Percentiles rank a stretch among this genome's conserved stretches.
phyloP scores from a whole-genome alignment of 2,888 invertebrate species.

The Lasioglossum vierecki region DNA sequence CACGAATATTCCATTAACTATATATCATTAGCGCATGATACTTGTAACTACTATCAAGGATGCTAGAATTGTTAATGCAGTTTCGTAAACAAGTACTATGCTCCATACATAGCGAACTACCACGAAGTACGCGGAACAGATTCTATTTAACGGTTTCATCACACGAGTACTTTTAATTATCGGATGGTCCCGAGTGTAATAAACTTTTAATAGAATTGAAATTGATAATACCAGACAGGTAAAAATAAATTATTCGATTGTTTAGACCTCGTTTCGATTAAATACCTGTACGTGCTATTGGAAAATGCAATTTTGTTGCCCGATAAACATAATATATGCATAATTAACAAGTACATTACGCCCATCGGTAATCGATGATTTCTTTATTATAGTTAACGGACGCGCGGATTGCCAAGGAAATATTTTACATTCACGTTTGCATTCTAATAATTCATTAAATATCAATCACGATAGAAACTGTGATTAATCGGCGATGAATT shows the following conservation, averaged over 20 bases:
- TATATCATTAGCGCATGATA: slow-evolving; percentile 43
- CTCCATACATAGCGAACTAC: neutral
- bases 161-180: neutral
- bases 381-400: neutral
- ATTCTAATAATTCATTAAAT: neutral
- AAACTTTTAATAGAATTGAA: neutral
- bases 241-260: neutral
- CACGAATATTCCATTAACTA: slow-evolving; percentile 54
- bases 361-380: neutral
- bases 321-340: neutral
- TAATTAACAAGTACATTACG: neutral
- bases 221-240: neutral
- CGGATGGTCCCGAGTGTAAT: no score
- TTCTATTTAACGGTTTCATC: neutral
- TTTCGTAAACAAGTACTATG: slow-evolving; percentile 14
- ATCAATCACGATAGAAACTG: neutral
- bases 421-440: neutral
- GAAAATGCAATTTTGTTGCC: neutral
- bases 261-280: no score
- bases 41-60: slow-evolving; percentile 36
- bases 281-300: neutral
- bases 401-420: neutral
- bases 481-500: neutral
- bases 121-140: neutral
- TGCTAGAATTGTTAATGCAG: slow-evolving; percentile 24